phyloP scores from a whole-genome alignment of 2,113 vertebrate genomes.

The Carassius carassius region DNA sequence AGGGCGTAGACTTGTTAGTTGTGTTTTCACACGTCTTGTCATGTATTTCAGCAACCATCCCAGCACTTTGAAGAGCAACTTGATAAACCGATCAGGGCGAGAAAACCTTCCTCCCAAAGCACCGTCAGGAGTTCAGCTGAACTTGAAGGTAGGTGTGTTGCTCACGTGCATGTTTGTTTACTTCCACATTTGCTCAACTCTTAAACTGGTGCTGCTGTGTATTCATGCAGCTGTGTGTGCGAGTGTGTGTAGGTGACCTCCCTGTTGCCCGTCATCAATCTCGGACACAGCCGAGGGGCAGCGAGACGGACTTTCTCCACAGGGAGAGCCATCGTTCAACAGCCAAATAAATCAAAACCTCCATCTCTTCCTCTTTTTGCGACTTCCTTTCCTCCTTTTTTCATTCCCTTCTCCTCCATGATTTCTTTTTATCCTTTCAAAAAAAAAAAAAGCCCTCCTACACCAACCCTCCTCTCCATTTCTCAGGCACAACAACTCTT shows the following conservation, averaged over 20 bases:
- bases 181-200: not conserved
- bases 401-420: conserved; percentile 28
- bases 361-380: conserved; percentile 46
- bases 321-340: conserved; percentile 60
- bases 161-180: not conserved
- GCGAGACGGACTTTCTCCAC: conserved; percentile 57
- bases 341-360: conserved; percentile 62
- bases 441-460: conserved; percentile 4
- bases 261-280: conserved; percentile 60
- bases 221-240: conserved; percentile 31
- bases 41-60: conserved; percentile 65
- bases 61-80: conserved; percentile 66
- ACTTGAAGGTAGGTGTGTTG: conserved; percentile 69
- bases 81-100: conserved; percentile 57
- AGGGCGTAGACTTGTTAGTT: not conserved
- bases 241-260: conserved; percentile 57
- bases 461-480: conserved; percentile 28
- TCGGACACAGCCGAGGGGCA: conserved; percentile 55
- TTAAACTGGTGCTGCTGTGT: conserved; percentile 31
- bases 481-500: conserved; percentile 13
- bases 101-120: conserved; percentile 63
- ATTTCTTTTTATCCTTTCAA: conserved; percentile 12
- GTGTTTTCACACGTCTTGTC: conserved; percentile 1
- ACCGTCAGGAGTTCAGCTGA: conserved; percentile 63
- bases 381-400: conserved; percentile 34